These are phyloP conservation scores for Epirrhoe tristata DNA, from an alignment of 2,888 invertebrate species.

Conservation along the genomic window DNA sequence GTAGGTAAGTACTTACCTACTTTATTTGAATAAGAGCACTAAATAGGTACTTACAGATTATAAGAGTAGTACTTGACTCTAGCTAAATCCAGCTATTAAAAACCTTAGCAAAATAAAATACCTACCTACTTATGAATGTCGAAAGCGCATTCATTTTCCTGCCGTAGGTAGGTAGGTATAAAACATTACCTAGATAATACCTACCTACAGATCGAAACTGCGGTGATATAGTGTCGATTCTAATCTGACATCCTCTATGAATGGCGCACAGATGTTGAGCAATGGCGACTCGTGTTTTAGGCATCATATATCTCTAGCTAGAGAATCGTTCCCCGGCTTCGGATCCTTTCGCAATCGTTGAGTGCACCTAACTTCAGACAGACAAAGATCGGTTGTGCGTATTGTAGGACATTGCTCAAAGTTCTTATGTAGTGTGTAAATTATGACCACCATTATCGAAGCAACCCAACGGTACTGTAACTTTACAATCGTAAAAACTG, in stretches of 20 bases:
- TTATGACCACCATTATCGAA: conserved; percentile 8
- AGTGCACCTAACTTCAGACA: too few relatives aligned
- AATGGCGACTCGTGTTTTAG: conserved; percentile 57
- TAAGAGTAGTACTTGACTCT: too few relatives aligned
- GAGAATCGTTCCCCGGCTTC: conserved; percentile 47
- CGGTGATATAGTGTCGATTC: conserved; percentile 30
- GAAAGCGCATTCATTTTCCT: conserved; percentile 31
- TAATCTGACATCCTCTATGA: conserved; percentile 50
- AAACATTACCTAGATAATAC: too few relatives aligned
- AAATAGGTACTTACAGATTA: too few relatives aligned
- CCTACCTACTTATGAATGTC: too few relatives aligned
- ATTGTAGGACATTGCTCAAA: too few relatives aligned
- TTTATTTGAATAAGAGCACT: too few relatives aligned
- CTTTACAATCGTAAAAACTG: conserved; percentile 25
- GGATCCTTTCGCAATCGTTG: conserved; percentile 62
- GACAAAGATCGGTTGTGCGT: too few relatives aligned
- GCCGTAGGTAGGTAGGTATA: too few relatives aligned
- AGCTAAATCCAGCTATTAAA: background rate
- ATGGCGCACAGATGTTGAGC: conserved; percentile 50
- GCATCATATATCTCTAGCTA: conserved; percentile 45
- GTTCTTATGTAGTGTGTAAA: background rate
- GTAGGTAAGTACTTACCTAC: too few relatives aligned
- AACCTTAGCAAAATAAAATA: background rate
- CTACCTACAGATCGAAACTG: conserved; percentile 20
- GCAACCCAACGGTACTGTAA: conserved; percentile 17